Percentiles rank a stretch among this genome's conserved stretches.
Evolutionary conservation across 2,113 vertebrate species (phyloP).

Genomic region (Brachypodius melanocephalos): DNA sequence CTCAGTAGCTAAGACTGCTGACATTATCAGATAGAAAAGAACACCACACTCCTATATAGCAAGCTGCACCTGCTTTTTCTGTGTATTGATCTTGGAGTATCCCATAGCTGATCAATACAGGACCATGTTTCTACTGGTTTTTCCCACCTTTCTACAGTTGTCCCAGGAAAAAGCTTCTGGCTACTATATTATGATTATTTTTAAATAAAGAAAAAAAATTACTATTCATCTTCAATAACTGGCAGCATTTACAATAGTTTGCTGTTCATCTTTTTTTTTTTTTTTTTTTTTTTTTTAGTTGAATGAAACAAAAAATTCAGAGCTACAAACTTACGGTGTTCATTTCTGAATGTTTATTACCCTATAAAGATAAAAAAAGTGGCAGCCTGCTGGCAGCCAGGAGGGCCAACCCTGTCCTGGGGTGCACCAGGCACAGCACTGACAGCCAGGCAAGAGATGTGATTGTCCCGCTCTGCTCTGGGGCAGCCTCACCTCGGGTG

Average conservation of each 20-base stretch:
- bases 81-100: neutral
- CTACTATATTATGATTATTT: neutral
- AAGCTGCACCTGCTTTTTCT: neutral
- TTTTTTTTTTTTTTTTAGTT: neutral
- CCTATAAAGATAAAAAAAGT: neutral
- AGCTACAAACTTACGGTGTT: neutral
- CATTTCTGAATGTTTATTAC: neutral
- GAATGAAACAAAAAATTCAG: neutral
- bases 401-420: rapidly evolving
- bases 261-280: neutral
- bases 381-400: neutral
- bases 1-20: neutral
- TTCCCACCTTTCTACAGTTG: neutral
- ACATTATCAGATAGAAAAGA: neutral
- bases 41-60: neutral
- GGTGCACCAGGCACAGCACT: neutral
- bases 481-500: rapidly evolving
- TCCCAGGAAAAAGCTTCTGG: neutral
- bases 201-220: neutral
- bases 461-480: neutral
- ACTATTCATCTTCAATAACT: neutral
- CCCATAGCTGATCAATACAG: neutral
- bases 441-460: rapidly evolving
- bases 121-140: neutral
- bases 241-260: neutral